Conservation (phyloP, 1,140 invertebrate species). For the Lepidurus apus region DNA sequence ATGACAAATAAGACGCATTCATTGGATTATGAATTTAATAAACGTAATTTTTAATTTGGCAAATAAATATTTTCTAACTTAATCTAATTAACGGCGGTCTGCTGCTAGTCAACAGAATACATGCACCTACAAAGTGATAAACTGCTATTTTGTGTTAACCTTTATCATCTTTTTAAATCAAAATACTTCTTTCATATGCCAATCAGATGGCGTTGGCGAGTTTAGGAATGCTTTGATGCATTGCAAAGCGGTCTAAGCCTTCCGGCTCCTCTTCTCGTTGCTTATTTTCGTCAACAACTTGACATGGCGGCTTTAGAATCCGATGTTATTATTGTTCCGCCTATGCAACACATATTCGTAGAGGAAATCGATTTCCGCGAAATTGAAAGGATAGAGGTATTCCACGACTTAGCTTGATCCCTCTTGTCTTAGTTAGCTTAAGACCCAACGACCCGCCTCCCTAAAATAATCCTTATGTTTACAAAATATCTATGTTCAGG, state of each 20-base stretch:
- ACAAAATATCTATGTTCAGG: conserved; percentile 47
- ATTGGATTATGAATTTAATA: too few relatives aligned
- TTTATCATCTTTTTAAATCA: too few relatives aligned
- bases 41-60: too few relatives aligned
- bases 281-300: not conserved
- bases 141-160: too few relatives aligned
- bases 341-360: not conserved
- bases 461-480: not conserved
- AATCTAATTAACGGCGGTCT: too few relatives aligned
- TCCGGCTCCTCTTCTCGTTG: not conserved
- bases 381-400: not conserved
- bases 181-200: not conserved
- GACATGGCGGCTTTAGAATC: not conserved
- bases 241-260: not conserved
- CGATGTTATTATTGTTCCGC: not conserved
- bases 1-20: too few relatives aligned
- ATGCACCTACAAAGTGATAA: too few relatives aligned
- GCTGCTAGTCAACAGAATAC: too few relatives aligned
- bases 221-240: not conserved
- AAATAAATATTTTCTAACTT: too few relatives aligned
- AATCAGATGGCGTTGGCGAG: not conserved
- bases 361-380: not conserved
- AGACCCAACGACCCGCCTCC: too few relatives aligned
- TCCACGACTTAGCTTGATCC: not conserved
- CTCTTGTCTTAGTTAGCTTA: too few relatives aligned